These are phyloP conservation scores for Odocoileus virginianus DNA, from an alignment of 2,113 vertebrate genomes.

Conservation along the genomic window DNA sequence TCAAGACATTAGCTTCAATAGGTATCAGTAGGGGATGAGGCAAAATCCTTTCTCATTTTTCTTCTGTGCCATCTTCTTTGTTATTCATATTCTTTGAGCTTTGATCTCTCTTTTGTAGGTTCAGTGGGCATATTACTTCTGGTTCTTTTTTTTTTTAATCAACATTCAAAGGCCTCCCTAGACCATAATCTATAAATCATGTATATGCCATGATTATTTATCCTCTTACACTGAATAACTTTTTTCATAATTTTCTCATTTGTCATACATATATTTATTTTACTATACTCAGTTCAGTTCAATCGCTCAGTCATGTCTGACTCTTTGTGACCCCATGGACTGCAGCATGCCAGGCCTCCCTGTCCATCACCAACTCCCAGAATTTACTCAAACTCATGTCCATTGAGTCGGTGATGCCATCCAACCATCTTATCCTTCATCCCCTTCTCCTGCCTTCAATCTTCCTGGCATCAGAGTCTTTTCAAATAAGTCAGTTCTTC, in stretches of 20 bases:
- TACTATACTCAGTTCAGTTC: neutral
- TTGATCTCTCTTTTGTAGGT: neutral
- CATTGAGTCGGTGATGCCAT: neutral
- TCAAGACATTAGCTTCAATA: neutral
- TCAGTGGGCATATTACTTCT: neutral
- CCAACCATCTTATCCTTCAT: neutral
- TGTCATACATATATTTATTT: neutral
- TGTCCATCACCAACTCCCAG: neutral
- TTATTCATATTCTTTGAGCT: neutral
- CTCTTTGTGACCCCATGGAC: neutral
- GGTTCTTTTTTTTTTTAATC: neutral
- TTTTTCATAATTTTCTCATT: neutral
- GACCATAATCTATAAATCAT: neutral
- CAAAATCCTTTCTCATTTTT: neutral
- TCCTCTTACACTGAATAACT: neutral
- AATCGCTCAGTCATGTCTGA: accelerated
- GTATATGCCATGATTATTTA: neutral
- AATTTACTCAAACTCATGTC: neutral
- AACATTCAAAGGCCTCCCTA: neutral
- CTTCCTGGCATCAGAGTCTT: neutral
- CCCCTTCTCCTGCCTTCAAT: neutral
- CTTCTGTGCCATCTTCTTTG: neutral
- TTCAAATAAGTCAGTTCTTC: neutral
- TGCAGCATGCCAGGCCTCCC: neutral
- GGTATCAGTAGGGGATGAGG: neutral